These are phyloP conservation scores for Anneissia japonica DNA, from an alignment of 35 echinoderm and acorn worm species.

Conservation along the genomic window DNA sequence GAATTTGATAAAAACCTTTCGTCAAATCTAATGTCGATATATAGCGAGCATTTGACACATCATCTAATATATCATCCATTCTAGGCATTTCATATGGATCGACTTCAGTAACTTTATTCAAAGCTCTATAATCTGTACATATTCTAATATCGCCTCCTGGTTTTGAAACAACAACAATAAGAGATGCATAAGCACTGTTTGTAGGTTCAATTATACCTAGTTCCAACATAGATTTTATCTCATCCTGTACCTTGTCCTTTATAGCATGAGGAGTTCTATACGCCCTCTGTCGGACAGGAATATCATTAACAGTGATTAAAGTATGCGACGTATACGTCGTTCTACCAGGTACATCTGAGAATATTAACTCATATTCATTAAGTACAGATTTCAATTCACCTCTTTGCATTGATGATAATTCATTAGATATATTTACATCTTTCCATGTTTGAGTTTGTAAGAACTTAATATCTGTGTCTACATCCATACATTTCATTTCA, in stretches of 20 bases:
- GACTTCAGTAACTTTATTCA: conserved; percentile 26
- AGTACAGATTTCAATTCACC: neutral
- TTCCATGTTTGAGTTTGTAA: conserved; percentile 1
- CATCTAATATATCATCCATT: conserved; percentile 38
- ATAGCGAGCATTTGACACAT: conserved; percentile 15
- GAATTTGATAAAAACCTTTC: conserved; percentile 40
- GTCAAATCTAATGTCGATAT: conserved; percentile 44
- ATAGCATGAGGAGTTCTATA: conserved; percentile 30
- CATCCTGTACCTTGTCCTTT: conserved; percentile 24
- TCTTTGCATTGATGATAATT: neutral
- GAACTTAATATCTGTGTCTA: neutral
- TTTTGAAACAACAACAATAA: conserved; percentile 31
- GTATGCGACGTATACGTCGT: neutral
- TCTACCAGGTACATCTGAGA: neutral
- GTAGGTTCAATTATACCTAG: conserved; percentile 10
- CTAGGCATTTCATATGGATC: conserved; percentile 42
- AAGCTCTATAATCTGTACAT: conserved; percentile 6
- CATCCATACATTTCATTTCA: neutral
- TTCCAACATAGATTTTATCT: conserved; percentile 16
- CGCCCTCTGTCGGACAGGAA: neutral
- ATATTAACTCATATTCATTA: neutral
- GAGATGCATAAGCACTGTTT: conserved; percentile 36
- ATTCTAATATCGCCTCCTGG: neutral
- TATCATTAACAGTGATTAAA: neutral
- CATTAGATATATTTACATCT: neutral